Percentiles rank a stretch among this genome's conserved stretches.
These are phyloP conservation scores for Ceryle rudis DNA, from an alignment of 2,797 vertebrate species.

Conservation along the genomic window DNA sequence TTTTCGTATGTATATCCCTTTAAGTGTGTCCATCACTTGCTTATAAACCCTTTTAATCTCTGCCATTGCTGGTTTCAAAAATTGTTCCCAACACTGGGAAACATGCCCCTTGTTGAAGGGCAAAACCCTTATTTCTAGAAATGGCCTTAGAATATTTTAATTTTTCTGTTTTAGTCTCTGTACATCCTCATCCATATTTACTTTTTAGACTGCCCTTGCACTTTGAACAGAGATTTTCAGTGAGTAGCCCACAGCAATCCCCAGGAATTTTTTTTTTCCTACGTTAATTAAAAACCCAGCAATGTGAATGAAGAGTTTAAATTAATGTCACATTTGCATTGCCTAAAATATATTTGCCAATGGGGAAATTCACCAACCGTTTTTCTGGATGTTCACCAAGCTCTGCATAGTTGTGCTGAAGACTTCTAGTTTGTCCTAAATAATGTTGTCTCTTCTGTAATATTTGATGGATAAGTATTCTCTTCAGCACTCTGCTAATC, in stretches of 20 bases:
- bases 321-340: conserved; percentile 61
- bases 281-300: conserved; percentile 60
- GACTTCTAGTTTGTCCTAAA: background rate
- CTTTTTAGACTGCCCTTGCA: conserved; percentile 7
- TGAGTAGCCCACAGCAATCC: conserved; percentile 61
- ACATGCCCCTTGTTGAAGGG: no score
- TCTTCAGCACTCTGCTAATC: background rate
- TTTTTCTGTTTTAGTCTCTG: background rate
- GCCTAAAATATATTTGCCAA: conserved; percentile 48
- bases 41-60: background rate
- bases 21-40: background rate
- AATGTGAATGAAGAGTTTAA: conserved; percentile 54
- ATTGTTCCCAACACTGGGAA: background rate
- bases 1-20: background rate
- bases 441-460: background rate
- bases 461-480: background rate
- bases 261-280: conserved; percentile 39
- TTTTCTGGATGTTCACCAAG: background rate
- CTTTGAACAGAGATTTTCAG: conserved; percentile 33
- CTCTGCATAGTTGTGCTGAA: background rate
- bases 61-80: background rate
- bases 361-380: background rate
- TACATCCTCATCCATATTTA: conserved; percentile 11
- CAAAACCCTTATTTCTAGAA: background rate
- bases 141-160: background rate